Percentiles rank a stretch among this genome's conserved stretches.
Conservation (phyloP, 2,797 vertebrate genomes). For the Eremophila alpestris region DNA sequence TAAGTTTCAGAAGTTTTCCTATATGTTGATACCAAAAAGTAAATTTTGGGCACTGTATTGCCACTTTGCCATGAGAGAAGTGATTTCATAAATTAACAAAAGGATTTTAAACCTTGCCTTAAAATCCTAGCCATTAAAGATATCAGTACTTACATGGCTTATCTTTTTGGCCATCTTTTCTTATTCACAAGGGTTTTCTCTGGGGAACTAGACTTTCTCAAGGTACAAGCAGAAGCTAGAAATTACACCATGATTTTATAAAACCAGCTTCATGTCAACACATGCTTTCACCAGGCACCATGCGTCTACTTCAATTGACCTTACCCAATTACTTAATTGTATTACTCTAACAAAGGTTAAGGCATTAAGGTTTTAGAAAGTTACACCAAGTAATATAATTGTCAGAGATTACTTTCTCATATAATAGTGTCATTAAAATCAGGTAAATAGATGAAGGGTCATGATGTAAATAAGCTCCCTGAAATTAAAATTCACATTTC, state of each 20-base stretch:
- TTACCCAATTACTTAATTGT: background rate
- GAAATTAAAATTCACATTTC: background rate
- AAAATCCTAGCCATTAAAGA: background rate
- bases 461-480: background rate
- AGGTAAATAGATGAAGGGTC: conserved; percentile 11
- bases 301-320: background rate
- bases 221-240: background rate
- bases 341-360: background rate
- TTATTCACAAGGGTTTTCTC: background rate
- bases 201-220: background rate
- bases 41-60: background rate
- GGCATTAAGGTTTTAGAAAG: background rate
- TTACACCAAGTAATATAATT: background rate
- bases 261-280: background rate
- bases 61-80: background rate
- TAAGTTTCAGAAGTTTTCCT: background rate
- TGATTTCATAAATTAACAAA: background rate
- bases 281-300: background rate
- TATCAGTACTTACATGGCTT: background rate
- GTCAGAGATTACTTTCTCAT: background rate
- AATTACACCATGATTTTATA: background rate
- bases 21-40: background rate
- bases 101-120: background rate
- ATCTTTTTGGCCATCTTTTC: background rate
- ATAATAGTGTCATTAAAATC: background rate